Percentiles rank a stretch among this genome's conserved stretches.
phyloP scores from a whole-genome alignment of 2,797 vertebrate genomes.

The Liasis olivaceus region DNA sequence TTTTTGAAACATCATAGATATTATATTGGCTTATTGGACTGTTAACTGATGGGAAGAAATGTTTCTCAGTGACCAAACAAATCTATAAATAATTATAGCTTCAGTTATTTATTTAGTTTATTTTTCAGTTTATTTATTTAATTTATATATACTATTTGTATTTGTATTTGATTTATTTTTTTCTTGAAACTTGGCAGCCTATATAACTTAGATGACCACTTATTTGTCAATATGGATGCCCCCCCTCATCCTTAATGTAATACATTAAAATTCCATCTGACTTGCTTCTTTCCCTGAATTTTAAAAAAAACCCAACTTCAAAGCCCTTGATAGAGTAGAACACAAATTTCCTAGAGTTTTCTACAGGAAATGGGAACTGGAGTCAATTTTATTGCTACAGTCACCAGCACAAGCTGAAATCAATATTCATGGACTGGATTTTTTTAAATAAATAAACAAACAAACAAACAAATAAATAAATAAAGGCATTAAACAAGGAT shows the following conservation, averaged over 20 bases:
- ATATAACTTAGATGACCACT: no score
- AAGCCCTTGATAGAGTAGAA: background rate
- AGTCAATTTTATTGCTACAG: background rate
- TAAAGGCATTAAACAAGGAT: background rate
- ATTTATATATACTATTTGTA: background rate
- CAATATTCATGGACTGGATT: background rate
- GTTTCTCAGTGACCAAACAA: background rate
- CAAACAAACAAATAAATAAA: no score
- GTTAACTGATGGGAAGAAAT: no score
- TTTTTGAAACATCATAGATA: background rate
- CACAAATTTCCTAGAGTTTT: background rate
- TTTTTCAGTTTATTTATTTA: background rate
- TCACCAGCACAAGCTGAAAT: background rate
- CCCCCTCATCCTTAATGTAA: background rate
- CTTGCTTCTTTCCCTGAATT: background rate
- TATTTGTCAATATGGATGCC: background rate
- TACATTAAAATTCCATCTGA: background rate
- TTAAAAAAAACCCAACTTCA: no score
- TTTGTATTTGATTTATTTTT: background rate
- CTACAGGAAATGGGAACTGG: background rate
- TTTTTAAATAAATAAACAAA: no score
- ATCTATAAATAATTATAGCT: background rate
- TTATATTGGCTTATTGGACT: background rate
- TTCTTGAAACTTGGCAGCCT: no score
- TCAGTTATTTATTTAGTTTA: background rate